phyloP scores from a whole-genome alignment of 2,797 vertebrate species.

The Spinibarbus caldwelli region DNA sequence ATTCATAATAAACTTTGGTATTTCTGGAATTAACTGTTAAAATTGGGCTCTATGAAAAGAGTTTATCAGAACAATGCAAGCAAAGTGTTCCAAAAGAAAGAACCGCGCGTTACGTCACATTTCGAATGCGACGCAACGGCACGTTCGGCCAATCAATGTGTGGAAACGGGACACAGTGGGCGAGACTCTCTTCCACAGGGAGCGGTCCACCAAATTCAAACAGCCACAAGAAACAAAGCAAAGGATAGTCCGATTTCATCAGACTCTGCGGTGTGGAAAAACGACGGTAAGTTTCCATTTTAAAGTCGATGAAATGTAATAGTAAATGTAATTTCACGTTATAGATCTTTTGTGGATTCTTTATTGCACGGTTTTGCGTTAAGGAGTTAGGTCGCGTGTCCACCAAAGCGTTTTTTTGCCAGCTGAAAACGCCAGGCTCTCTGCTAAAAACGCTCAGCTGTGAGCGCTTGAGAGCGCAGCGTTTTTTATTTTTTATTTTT shows the following conservation, averaged over 20 bases:
- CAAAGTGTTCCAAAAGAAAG: background rate
- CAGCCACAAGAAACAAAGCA: conserved; percentile 54
- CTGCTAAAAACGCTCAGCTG: no score
- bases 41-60: background rate
- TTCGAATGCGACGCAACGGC: conserved; percentile 6
- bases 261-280: background rate
- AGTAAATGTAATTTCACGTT: background rate
- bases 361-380: background rate
- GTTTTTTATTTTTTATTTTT: no score
- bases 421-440: no score
- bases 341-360: background rate
- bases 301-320: background rate
- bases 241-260: conserved; percentile 20
- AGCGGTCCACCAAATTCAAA: conserved; percentile 82
- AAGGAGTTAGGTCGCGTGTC: no score
- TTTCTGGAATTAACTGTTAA: background rate
- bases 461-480: no score
- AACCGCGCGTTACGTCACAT: background rate
- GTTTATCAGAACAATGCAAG: conserved; percentile 9
- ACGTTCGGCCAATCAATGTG: conserved; percentile 49
- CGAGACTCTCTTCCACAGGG: conserved; percentile 1
- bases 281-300: background rate
- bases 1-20: background rate
- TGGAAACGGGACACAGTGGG: conserved; percentile 37
- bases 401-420: no score